Evolutionary conservation across 2,888 invertebrate genomes (phyloP).

Genomic region (Pecten maximus): DNA sequence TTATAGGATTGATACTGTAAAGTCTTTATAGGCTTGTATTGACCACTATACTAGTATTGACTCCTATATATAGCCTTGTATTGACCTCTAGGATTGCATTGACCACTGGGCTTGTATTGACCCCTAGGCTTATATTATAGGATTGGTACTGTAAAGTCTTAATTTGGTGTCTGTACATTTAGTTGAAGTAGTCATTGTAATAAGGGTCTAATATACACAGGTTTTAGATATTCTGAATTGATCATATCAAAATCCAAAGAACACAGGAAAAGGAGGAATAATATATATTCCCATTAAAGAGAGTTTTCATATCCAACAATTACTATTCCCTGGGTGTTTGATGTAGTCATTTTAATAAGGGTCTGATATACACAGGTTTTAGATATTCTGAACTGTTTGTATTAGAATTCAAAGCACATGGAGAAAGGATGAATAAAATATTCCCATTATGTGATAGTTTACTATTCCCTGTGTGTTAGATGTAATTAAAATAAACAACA

Average conservation of each 20-base stretch:
- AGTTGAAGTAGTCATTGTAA: no score
- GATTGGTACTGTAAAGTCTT: no score
- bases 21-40: no score
- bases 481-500: background rate
- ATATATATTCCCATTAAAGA: background rate
- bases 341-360: no score
- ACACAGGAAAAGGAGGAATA: background rate
- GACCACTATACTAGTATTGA: no score
- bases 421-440: background rate
- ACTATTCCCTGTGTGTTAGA: background rate
- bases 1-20: no score
- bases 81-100: no score
- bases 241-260: background rate
- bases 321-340: background rate
- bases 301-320: no score
- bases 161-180: no score
- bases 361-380: background rate
- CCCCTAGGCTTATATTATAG: no score
- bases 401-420: background rate
- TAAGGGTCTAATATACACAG: background rate
- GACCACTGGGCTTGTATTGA: no score
- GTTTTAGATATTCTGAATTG: background rate
- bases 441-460: background rate
- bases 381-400: background rate
- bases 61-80: no score